phyloP scores from a whole-genome alignment of 2,797 vertebrate genomes.

The Pangasius sanitwongsei region DNA sequence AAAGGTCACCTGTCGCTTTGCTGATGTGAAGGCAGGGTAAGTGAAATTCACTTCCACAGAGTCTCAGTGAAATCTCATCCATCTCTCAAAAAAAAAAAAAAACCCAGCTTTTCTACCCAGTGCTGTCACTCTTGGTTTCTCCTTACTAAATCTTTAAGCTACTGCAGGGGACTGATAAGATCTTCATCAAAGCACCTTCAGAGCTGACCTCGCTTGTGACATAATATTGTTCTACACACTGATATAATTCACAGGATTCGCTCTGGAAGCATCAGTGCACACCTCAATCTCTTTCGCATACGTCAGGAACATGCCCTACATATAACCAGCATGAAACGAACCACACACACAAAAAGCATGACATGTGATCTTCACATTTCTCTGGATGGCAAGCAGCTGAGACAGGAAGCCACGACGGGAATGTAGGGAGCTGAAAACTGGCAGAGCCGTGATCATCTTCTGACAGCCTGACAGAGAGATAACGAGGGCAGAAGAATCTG shows the following conservation, averaged over 20 bases:
- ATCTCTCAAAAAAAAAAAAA: neutral
- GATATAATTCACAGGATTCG: neutral
- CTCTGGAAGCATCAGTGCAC: neutral
- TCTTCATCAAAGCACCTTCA: neutral
- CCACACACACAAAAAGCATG: neutral
- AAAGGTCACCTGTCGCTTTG: neutral
- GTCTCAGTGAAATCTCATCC: neutral
- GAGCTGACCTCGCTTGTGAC: neutral
- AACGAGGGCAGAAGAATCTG: slow-evolving; percentile 51
- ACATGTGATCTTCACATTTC: neutral
- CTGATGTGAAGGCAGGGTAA: neutral
- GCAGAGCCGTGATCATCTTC: slow-evolving; percentile 47
- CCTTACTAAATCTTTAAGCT: neutral
- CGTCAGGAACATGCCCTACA: neutral
- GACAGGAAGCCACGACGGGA: slow-evolving; percentile 28
- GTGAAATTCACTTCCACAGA: neutral
- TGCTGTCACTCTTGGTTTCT: neutral
- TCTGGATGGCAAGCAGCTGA: neutral
- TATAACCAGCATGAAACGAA: neutral
- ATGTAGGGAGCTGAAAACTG: slow-evolving; percentile 33
- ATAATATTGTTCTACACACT: neutral
- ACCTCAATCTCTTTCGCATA: neutral
- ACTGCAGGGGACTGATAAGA: neutral
- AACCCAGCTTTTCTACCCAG: neutral
- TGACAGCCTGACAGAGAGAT: slow-evolving; percentile 54